Evolutionary conservation across 2,888 invertebrate species (phyloP), one percentile per base, ranked within the genome.

Genomic region (Trissoscelio sp.): DNA sequence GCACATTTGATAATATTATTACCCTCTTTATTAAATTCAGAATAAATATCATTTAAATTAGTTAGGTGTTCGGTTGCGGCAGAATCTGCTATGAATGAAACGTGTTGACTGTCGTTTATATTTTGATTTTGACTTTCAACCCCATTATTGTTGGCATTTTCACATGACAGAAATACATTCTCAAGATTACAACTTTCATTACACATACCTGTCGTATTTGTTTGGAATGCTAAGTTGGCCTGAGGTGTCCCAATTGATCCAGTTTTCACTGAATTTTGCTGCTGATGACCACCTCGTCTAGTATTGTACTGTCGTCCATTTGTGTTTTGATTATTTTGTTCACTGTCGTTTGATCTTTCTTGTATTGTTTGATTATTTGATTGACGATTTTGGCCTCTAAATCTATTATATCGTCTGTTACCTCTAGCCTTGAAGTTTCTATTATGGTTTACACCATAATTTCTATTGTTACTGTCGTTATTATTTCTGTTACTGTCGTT

Each of bases 1-100:
- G 72, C 72, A 51, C 72, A 72, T 42, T 72, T 72, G 5, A 72
- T 72, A 1, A 51, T 3, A 24, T 16, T 34, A n/a, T 16, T 1
- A 14, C 39, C 28, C 2, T n/a, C n/a, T 5, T 48, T 34, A 7
- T 60, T n/a, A 28, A 48, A 72, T 11, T 2, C 3, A 20, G 20
- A 0, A 37, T 12, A 58, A 11, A 58, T 37, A 5, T 58, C 12
- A 11, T 37, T 22, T 7, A 0, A n/a, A 12, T 34, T 58, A 20
- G 39, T 39, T 6, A 55, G 16, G 18, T 55, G 55, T 34, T 55
- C 55, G 2, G 55, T 55, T 2, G 20, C 55, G 0, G 1, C 55
- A 14, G 55, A 31, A 9, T 55, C 55, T 14, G 11, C 55, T 9
- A 55, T 55, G 16, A 55, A 55, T 16, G 55, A 14, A 14, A 55